phyloP scores from a whole-genome alignment of 2,113 vertebrate genomes.

The Anguilla japonica region DNA sequence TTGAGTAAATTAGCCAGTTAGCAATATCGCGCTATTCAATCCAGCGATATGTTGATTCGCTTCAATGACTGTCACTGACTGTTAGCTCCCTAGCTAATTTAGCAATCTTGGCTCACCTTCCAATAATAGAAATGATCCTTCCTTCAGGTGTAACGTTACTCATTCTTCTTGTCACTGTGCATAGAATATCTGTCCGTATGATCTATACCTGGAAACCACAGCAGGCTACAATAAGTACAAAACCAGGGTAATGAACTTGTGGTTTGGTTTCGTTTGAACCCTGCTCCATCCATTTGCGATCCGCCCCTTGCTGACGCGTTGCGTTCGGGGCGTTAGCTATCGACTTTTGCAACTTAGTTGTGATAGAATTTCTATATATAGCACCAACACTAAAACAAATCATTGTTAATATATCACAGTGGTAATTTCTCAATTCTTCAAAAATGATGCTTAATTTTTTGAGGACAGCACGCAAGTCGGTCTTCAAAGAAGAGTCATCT shows the following conservation, averaged over 20 bases:
- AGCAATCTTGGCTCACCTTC: constrained; percentile 60
- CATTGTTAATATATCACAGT: no score
- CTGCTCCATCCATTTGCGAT: neutral
- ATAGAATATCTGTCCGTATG: neutral
- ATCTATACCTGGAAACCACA: neutral
- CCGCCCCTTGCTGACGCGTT: neutral
- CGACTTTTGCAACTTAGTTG: neutral
- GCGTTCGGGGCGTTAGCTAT: neutral
- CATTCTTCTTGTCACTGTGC: constrained; percentile 31
- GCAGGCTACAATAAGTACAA: no score
- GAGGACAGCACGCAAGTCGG: neutral
- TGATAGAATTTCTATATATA: no score
- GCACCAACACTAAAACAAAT: no score
- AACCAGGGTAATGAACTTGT: no score
- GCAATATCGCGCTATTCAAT: no score
- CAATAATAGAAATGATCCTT: constrained; percentile 63
- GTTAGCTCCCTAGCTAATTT: no score
- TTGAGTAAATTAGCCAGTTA: no score
- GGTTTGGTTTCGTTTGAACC: neutral
- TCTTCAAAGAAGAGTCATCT: neutral
- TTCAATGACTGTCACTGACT: no score
- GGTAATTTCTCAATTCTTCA: neutral
- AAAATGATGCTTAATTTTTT: neutral
- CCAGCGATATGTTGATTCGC: no score
- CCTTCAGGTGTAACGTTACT: constrained; percentile 39